Conservation (phyloP, 2,888 invertebrate genomes). For the Sinodicranocentrus sp. region DNA sequence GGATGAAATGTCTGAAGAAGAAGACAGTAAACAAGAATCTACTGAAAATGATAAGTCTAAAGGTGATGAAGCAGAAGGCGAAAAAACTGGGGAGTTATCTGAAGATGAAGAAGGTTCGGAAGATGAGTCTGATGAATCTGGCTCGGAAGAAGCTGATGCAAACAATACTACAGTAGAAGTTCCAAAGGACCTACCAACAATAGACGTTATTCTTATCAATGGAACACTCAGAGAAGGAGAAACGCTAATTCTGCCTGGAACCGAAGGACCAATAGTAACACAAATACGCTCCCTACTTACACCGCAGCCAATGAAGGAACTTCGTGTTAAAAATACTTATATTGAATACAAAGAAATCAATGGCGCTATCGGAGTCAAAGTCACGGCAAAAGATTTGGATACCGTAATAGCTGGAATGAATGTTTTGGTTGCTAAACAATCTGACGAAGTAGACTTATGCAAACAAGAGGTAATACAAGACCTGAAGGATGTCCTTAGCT, state of each 20-base stretch:
- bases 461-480: slow-evolving; percentile 93
- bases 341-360: slow-evolving; percentile 95
- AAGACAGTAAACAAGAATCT: slow-evolving; percentile 44
- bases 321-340: slow-evolving; percentile 97
- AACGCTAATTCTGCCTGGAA: slow-evolving; percentile 96
- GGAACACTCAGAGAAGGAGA: slow-evolving; percentile 96
- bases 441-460: slow-evolving; percentile 94
- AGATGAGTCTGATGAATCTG: slow-evolving; percentile 77
- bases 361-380: slow-evolving; percentile 99
- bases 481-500: slow-evolving; percentile 91
- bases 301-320: slow-evolving; percentile 98
- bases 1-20: slow-evolving; percentile 86
- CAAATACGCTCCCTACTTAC: slow-evolving; percentile 97
- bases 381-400: slow-evolving; percentile 98
- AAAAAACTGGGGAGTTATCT: slow-evolving; percentile 78
- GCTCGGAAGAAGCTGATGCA: slow-evolving; percentile 99
- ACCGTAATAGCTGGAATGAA: slow-evolving; percentile 98
- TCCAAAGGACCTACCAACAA: slow-evolving; percentile 97
- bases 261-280: slow-evolving; percentile 98
- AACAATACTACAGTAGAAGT: slow-evolving; percentile 99
- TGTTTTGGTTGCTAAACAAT: slow-evolving; percentile 92
- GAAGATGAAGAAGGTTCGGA: slow-evolving; percentile 79
- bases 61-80: slow-evolving; percentile 79
- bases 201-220: slow-evolving; percentile 99
- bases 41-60: slow-evolving; percentile 78